Evolutionary conservation across 2,113 vertebrate species (phyloP).

Genomic region (Apteryx owenii): DNA sequence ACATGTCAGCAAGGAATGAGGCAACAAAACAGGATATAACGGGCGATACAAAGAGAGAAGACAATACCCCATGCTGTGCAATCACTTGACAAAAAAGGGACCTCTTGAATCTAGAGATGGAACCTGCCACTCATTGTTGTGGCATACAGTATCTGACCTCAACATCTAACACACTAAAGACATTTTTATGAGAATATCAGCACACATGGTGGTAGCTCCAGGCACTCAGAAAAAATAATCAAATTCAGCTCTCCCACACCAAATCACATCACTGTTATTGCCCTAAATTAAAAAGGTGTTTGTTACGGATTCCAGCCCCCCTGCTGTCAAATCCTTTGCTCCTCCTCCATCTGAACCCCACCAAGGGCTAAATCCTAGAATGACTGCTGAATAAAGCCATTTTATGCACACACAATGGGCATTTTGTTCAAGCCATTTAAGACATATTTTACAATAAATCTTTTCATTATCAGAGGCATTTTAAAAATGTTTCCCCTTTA

Average conservation of each 20-base stretch:
- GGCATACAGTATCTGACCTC: background rate
- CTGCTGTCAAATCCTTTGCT: constrained; percentile 30
- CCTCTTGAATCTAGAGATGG: background rate
- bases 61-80: background rate
- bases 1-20: background rate
- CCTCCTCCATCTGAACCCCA: background rate
- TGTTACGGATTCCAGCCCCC: background rate
- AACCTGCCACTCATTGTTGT: background rate
- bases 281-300: constrained; percentile 45
- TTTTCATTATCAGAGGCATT: constrained; percentile 57
- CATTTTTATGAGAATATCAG: background rate
- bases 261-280: background rate
- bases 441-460: background rate
- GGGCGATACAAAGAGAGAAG: background rate
- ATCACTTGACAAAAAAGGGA: background rate
- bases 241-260: background rate
- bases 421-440: constrained; percentile 13
- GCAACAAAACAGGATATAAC: background rate
- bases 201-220: background rate
- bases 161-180: background rate
- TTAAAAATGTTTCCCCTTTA: constrained; percentile 35
- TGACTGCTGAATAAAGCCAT: background rate
- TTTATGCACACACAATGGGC: background rate
- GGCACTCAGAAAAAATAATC: background rate
- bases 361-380: constrained; percentile 21